Evolutionary conservation across 2,888 invertebrate species (phyloP).

Genomic region (Deilephila porcellus): DNA sequence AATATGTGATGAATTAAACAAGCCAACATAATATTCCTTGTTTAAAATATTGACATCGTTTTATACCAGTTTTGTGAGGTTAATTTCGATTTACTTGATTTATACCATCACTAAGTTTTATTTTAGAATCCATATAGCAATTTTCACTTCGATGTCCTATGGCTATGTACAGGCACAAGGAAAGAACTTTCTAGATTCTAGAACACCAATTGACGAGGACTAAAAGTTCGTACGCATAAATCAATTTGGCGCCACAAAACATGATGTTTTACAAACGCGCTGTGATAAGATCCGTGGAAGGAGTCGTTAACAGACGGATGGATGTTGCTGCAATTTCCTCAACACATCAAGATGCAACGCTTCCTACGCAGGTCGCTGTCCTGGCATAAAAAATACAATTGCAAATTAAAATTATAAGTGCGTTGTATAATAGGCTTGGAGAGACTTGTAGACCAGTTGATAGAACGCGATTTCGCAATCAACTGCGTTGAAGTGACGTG

Average conservation of each 20-base stretch:
- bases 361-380: conserved; percentile 14
- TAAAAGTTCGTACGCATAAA: neutral
- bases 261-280: conserved; percentile 1
- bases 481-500: too few species aligned
- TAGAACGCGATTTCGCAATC: neutral
- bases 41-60: too few species aligned
- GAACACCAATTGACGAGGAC: neutral
- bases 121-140: too few species aligned
- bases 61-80: too few species aligned
- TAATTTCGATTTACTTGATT: too few species aligned
- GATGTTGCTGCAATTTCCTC: conserved; percentile 30
- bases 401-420: neutral
- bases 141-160: too few species aligned
- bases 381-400: neutral
- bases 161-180: neutral
- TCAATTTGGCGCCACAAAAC: conserved; percentile 10
- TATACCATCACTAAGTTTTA: too few species aligned
- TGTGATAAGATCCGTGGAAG: conserved; percentile 7
- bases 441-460: neutral
- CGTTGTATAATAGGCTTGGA: too few species aligned
- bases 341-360: neutral
- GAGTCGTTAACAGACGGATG: conserved; percentile 32
- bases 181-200: neutral
- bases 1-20: too few species aligned
- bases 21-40: too few species aligned